Conservation (phyloP, 1,140 invertebrate genomes). For the Drosophila insularis region DNA sequence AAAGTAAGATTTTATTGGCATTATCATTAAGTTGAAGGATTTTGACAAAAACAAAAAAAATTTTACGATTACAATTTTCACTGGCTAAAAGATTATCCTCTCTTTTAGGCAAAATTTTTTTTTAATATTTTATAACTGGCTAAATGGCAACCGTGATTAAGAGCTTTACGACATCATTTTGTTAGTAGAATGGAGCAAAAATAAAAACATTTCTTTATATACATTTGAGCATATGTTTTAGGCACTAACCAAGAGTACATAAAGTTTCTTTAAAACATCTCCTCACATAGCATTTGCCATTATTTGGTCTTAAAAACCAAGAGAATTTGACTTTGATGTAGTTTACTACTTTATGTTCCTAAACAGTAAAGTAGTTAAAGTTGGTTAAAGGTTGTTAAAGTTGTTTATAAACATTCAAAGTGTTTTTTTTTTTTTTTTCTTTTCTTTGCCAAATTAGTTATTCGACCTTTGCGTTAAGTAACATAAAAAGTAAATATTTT, state of each 20-base stretch:
- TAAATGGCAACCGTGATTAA: neutral
- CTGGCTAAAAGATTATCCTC: no score
- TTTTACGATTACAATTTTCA: no score
- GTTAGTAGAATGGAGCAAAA: neutral
- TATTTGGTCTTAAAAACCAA: neutral
- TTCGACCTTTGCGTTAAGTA: neutral
- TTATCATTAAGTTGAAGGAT: neutral
- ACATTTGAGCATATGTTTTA: neutral
- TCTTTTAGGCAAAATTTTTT: neutral
- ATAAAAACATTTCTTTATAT: neutral
- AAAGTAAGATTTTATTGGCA: neutral
- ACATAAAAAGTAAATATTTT: no score
- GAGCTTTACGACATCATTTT: conserved; percentile 1
- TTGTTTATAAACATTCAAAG: neutral
- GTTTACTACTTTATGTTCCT: neutral
- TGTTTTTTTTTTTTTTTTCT: no score
- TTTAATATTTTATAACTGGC: neutral
- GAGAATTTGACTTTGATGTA: neutral
- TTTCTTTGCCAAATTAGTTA: no score
- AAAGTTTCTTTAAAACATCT: neutral
- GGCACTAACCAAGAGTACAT: neutral
- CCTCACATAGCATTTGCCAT: neutral
- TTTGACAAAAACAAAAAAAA: no score
- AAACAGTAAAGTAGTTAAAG: no score
- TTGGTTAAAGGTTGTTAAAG: neutral